A percentile compares a stretch with the other conserved stretches of the same genome.
Evolutionary conservation across 1,140 invertebrate species (phyloP).

Genomic region (Planococcus citri): DNA sequence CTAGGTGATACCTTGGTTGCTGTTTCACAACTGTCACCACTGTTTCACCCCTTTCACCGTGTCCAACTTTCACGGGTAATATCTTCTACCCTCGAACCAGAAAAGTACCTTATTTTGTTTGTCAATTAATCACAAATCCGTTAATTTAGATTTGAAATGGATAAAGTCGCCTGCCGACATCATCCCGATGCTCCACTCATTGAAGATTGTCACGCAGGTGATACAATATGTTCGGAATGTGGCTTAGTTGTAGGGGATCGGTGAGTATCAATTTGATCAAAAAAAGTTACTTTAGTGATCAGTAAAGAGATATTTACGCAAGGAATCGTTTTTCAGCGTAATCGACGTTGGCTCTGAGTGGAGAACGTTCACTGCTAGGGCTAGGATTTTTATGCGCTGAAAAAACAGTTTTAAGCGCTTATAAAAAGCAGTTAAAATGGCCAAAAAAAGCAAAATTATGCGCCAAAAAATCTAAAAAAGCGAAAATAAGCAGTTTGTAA

Average conservation of each 20-base stretch:
- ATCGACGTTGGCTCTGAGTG: slow-evolving; percentile 99
- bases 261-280: slow-evolving; percentile 38
- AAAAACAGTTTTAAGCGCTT: too few species aligned
- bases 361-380: slow-evolving; percentile 98
- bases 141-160: not conserved
- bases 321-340: slow-evolving; percentile 38
- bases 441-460: too few species aligned
- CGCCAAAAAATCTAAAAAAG: too few species aligned
- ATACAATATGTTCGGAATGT: slow-evolving; percentile 98
- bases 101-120: too few species aligned
- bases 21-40: too few species aligned
- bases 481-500: too few species aligned
- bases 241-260: slow-evolving; percentile 97
- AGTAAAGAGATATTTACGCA: not conserved
- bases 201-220: slow-evolving; percentile 62
- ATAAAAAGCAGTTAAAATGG: too few species aligned
- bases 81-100: too few species aligned
- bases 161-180: slow-evolving; percentile 21
- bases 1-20: too few species aligned
- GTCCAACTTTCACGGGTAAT: not conserved
- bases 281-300: not conserved
- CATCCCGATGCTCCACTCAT: slow-evolving; percentile 23
- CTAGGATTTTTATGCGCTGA: too few species aligned
- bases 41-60: too few species aligned
- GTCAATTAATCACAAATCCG: too few species aligned